Conservation (phyloP, 2,888 invertebrate species). For the Galerucella calmariensis region DNA sequence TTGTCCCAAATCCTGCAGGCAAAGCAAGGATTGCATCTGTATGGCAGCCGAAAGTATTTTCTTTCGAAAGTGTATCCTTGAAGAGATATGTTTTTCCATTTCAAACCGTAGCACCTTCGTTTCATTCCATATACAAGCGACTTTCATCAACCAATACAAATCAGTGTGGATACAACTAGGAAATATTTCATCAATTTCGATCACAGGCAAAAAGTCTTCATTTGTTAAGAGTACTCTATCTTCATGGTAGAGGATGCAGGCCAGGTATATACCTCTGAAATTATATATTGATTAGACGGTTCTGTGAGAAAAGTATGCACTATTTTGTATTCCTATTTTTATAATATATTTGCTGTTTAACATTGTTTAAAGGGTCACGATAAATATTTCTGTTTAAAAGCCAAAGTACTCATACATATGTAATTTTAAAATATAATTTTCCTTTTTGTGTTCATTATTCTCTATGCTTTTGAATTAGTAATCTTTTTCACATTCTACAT, state of each 20-base stretch:
- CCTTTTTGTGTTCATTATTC: too few species aligned
- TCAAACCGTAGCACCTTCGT: conserved; percentile 91
- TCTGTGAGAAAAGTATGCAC: background rate
- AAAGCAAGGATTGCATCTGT: conserved; percentile 77
- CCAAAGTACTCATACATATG: too few species aligned
- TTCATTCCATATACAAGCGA: conserved; percentile 97
- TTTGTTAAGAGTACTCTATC: conserved; percentile 96
- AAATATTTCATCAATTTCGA: conserved; percentile 96
- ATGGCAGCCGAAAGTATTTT: conserved; percentile 92
- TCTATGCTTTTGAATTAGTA: too few species aligned
- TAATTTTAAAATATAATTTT: too few species aligned
- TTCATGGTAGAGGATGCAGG: conserved; percentile 93
- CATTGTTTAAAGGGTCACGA: too few species aligned
- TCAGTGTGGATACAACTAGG: conserved; percentile 92
- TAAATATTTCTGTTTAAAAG: too few species aligned
- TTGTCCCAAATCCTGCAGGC: conserved; percentile 94
- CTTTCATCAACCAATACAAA: conserved; percentile 94
- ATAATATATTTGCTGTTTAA: too few species aligned
- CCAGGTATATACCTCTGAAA: conserved; percentile 89
- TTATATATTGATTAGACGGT: background rate
- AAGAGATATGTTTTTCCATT: conserved; percentile 93
- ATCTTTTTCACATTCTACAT: too few species aligned
- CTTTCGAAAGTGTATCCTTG: conserved; percentile 90
- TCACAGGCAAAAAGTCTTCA: conserved; percentile 95
- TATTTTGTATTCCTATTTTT: too few species aligned